These are phyloP conservation scores for Champsocephalus gunnari DNA, from an alignment of 2,797 vertebrate species.

Conservation along the genomic window DNA sequence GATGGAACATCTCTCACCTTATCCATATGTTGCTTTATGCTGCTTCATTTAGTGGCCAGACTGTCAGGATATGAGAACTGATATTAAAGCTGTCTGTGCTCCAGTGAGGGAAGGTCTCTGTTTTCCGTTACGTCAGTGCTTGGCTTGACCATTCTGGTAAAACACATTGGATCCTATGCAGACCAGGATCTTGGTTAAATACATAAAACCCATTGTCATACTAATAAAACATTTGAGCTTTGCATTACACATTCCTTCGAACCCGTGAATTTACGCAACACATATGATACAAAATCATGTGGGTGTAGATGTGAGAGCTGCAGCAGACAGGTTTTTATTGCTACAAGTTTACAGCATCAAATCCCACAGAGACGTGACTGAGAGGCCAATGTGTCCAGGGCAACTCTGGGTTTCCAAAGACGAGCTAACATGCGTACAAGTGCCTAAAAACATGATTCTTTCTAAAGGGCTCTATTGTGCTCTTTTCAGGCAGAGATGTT, in stretches of 20 bases:
- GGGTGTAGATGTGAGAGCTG: slow-evolving; percentile 1
- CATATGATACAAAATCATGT: not conserved
- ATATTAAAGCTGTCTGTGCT: not conserved
- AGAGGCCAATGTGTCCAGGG: not conserved
- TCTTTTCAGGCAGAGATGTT: too few relatives aligned
- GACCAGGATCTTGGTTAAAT: not conserved
- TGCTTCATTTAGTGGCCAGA: not conserved
- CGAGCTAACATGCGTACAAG: too few relatives aligned
- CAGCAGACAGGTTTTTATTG: not conserved
- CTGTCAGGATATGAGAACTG: not conserved
- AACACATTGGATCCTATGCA: not conserved
- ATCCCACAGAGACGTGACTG: not conserved
- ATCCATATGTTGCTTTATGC: not conserved
- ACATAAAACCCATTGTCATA: not conserved
- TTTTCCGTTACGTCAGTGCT: not conserved
- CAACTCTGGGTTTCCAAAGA: too few relatives aligned
- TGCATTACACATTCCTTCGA: not conserved
- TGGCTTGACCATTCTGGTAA: not conserved
- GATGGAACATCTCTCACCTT: too few relatives aligned
- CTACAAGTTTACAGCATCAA: not conserved
- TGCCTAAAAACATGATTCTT: too few relatives aligned
- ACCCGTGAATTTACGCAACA: not conserved
- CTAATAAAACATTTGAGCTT: not conserved
- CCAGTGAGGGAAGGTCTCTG: not conserved
- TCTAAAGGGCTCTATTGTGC: too few relatives aligned